Base-by-base conservation (phyloP, 2,888 invertebrate species). In the Pseudococcus viburni region DNA sequence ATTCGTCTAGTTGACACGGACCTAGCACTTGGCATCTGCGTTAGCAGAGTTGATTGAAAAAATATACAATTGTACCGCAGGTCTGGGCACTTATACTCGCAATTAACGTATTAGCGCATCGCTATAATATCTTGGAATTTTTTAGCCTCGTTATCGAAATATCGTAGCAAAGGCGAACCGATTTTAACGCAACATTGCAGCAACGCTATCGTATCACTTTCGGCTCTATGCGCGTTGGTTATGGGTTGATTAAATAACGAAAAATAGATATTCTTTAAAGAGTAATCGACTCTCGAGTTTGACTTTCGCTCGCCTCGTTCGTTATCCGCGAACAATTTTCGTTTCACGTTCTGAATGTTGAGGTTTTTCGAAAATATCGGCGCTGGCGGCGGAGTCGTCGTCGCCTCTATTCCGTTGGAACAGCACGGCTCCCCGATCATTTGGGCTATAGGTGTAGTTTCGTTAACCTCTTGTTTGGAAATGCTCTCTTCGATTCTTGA, bases 381-480 rank as follows among this genome's bases (percentile, higher is more conserved):
- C 9, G 17, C 3, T 15, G 51, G 51, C 17, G 9, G 51, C 51
- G 51, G 26, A 33, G 26, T 51, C 51, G 17, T 1, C 51, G 51
- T 51, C 51, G 51, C 55, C n/a, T 7, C 12, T 11, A 1, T 46
- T 46, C 22, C 46, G 46, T 77, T 42, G 19, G 85, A 48, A 48
- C 39, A 33, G 22, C 22, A n/a, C 8, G 39, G 11, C 4, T 15
- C 46, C 12, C 0, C 19, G 0, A 46, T 42, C 7, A 46, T 1
- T 26, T 86, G 86, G 6, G 80, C 46, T 9, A 26, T 19, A 3
- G 88, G 88, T 0, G 88, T 88, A 0, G 88, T 88, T 83, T 88
- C 88, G 55, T 88, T 88, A 15, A 19, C 11, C 4, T 39, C 19
- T 80, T 83, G 80, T 3, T 0, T 59, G 5, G 4, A 83, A 0